Conservation (phyloP, 2,888 invertebrate species). For the Hydraecia micacea region DNA sequence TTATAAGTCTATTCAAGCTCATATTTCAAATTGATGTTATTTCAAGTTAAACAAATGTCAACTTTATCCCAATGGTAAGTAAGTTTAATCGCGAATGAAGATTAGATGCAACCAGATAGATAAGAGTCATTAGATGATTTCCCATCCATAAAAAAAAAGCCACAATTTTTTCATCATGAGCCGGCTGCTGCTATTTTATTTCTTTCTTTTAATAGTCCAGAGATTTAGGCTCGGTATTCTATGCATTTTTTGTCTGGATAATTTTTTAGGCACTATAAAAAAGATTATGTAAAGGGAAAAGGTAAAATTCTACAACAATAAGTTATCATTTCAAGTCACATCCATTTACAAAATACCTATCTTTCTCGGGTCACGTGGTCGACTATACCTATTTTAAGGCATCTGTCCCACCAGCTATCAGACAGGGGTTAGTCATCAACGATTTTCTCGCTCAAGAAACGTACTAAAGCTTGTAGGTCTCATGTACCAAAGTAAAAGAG, state of each 20-base stretch:
- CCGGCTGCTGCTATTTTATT: neutral
- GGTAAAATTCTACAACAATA: neutral
- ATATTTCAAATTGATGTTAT: too few species aligned
- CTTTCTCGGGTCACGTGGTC: neutral
- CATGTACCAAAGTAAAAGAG: neutral
- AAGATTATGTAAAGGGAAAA: neutral
- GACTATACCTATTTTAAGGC: neutral
- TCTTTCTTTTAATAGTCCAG: neutral
- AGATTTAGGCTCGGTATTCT: neutral
- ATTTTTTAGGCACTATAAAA: neutral
- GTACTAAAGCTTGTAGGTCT: neutral
- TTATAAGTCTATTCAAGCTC: too few species aligned
- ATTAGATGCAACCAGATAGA: too few species aligned
- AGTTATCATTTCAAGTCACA: neutral
- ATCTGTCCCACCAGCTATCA: neutral
- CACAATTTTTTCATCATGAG: too few species aligned
- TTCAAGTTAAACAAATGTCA: too few species aligned
- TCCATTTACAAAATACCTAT: neutral
- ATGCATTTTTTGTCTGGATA: neutral
- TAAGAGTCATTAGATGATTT: too few species aligned
- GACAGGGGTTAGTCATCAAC: neutral
- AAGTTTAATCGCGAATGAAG: too few species aligned
- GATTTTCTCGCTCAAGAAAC: neutral
- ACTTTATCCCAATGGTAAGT: too few species aligned
- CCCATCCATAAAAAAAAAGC: too few species aligned